Base-by-base conservation (phyloP, 2,888 invertebrate species). In the Adelognathus sp. region DNA sequence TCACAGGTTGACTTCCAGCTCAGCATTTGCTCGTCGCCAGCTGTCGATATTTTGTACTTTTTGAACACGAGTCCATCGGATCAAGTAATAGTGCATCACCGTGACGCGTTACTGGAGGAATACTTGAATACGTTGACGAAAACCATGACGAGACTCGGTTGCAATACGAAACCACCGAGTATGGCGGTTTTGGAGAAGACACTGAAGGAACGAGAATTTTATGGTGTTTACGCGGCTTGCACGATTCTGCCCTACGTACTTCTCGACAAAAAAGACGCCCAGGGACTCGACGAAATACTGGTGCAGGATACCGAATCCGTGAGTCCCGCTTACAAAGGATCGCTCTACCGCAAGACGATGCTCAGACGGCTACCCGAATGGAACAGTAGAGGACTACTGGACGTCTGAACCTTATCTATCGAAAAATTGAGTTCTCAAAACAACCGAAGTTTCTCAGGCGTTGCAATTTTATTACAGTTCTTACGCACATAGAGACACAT, bases 1-100 rank as follows among this genome's bases (percentile, higher is more conserved):
- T n/a, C n/a, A n/a, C n/a, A 93, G 93, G 92, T 93, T 64, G 93
- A 93, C 82, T 93, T 92, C 73, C 93, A 93, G 88, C 71, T 92
- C 77, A 88, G 90, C 61, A 71, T 86, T 33, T 92, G 91, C 79
- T 83, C 89, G 3, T 91, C 92, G 41, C 92, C 92, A 7, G 92
- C 91, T 1, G 78, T 92, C 21, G 93, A 93, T 85, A 82, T 93
- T 16, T 91, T 88, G 60, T 92, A 92, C 80, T 92, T 93, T 79
- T 83, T 92, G 14, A 89, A 90, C 11, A 92, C 92, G 0, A 92
- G 92, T 64, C 69, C 84, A 5, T 67, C 75, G 9, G 79, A 81
- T 14, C 83, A 87, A 0, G 81, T 88, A 2, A 70, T 77, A 6
- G 21, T 81, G 0, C 70, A 84, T 7, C 72, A 85, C 21, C 83